Evolutionary conservation across 2,888 invertebrate genomes (phyloP).

Genomic region (Ommatoiulus sabulosus): DNA sequence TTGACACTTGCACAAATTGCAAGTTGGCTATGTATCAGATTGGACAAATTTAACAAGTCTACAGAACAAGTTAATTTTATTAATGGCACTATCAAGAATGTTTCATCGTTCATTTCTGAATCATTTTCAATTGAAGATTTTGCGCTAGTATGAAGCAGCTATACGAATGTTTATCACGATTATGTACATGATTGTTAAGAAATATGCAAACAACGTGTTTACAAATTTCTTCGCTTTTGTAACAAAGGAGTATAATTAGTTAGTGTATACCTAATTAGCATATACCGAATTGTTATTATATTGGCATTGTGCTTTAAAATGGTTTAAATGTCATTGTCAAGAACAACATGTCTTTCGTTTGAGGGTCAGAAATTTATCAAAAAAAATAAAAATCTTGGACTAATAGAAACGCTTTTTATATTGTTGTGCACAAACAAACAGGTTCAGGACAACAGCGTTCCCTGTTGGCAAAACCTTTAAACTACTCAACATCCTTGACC

Average conservation of each 20-base stretch:
- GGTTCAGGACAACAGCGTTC: not conserved
- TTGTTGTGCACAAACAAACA: constrained; percentile 12
- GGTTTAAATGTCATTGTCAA: constrained; percentile 1
- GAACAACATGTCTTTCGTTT: not conserved
- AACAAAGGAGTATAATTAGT: not conserved
- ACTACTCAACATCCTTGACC: constrained; percentile 23
- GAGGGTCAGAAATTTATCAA: not conserved
- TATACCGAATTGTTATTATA: not conserved
- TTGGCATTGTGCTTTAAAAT: not conserved
- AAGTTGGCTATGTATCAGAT: too few relatives aligned
- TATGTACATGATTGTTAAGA: too few relatives aligned
- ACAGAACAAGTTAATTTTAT: too few relatives aligned
- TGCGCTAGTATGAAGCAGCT: too few relatives aligned
- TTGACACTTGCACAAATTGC: too few relatives aligned
- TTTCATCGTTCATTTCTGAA: too few relatives aligned
- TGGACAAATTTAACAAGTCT: too few relatives aligned
- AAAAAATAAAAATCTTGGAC: not conserved
- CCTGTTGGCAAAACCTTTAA: not conserved
- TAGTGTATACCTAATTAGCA: not conserved
- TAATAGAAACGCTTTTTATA: not conserved
- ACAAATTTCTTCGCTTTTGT: too few relatives aligned
- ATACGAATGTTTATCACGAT: too few relatives aligned
- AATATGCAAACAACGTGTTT: too few relatives aligned
- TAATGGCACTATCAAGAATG: too few relatives aligned
- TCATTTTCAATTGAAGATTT: too few relatives aligned